phyloP scores from a whole-genome alignment of 2,797 vertebrate genomes.

The Moxostoma hubbsi region DNA sequence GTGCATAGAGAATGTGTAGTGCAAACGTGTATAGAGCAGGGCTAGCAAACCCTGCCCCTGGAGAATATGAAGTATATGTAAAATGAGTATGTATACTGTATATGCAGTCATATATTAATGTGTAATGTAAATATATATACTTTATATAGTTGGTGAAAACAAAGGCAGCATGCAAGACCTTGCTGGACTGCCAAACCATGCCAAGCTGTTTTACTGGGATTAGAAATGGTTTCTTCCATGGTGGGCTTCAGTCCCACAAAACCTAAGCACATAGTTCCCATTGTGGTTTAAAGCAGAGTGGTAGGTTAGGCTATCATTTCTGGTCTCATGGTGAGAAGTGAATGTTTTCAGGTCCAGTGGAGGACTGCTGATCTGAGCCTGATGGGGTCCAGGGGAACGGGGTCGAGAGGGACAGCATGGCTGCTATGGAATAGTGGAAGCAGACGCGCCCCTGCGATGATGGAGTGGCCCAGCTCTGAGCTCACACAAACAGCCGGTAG shows the following conservation, averaged over 20 bases:
- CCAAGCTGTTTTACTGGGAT: slow-evolving; percentile 73
- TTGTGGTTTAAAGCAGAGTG: slow-evolving; percentile 76
- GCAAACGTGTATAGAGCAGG: too few species aligned
- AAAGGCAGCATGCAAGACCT: slow-evolving; percentile 15
- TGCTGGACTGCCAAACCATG: slow-evolving; percentile 67
- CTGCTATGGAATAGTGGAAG: slow-evolving; percentile 42
- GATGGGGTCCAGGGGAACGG: slow-evolving; percentile 46
- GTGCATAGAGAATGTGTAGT: too few species aligned
- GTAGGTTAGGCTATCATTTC: slow-evolving; percentile 64
- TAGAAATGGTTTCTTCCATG: slow-evolving; percentile 73
- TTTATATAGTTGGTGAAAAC: neutral
- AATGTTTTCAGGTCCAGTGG: slow-evolving; percentile 69
- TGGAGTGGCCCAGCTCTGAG: slow-evolving; percentile 50
- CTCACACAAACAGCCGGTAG: slow-evolving; percentile 57
- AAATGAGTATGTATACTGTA: too few species aligned
- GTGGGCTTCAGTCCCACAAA: slow-evolving; percentile 74
- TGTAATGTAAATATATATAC: neutral
- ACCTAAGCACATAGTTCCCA: slow-evolving; percentile 79
- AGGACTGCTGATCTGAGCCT: slow-evolving; percentile 71
- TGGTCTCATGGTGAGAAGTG: slow-evolving; percentile 75
- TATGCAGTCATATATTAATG: too few species aligned
- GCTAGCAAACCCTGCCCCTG: too few species aligned
- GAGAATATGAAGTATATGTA: too few species aligned
- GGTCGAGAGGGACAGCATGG: slow-evolving; percentile 53
- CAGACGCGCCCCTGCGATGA: slow-evolving; percentile 62